phyloP scores from a whole-genome alignment of 2,888 invertebrate species.

The Argyra leucocephala region DNA sequence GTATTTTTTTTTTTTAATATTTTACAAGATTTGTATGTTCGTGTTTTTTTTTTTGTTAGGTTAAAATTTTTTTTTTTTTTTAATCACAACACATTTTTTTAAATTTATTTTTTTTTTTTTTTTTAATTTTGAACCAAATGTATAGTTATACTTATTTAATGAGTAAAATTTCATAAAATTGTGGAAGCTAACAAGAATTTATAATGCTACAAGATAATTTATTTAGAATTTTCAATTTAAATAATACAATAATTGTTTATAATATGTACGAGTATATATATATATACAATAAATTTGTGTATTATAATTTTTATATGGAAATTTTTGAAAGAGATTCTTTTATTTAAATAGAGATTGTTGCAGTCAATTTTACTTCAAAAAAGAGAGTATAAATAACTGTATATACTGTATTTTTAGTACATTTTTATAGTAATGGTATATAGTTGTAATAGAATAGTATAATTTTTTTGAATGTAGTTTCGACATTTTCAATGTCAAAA shows the following conservation, averaged over 20 bases:
- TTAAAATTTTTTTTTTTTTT: conserved; percentile 19
- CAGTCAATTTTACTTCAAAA: too few relatives aligned
- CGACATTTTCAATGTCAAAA: too few relatives aligned
- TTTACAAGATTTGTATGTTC: conserved; percentile 24
- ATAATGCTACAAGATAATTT: background rate
- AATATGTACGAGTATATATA: too few relatives aligned
- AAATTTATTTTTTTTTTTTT: conserved; percentile 23
- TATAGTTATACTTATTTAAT: background rate
- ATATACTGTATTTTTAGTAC: too few relatives aligned
- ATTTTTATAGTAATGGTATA: too few relatives aligned
- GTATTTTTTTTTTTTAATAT: conserved; percentile 9
- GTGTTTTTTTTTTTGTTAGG: conserved; percentile 17
- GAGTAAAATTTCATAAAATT: background rate
- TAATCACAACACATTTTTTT: conserved; percentile 21
- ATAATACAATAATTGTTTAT: background rate
- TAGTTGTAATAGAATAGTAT: too few relatives aligned
- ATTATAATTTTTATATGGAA: too few relatives aligned
- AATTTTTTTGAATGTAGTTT: too few relatives aligned
- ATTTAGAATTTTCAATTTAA: background rate
- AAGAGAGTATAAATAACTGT: too few relatives aligned
- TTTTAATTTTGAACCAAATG: conserved; percentile 14
- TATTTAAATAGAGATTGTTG: too few relatives aligned
- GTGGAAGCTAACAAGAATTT: background rate
- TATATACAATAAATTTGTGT: too few relatives aligned
- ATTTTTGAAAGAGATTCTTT: too few relatives aligned